These are phyloP conservation scores for Melinaea marsaeus DNA, from an alignment of 2,888 invertebrate genomes.

Conservation along the genomic window DNA sequence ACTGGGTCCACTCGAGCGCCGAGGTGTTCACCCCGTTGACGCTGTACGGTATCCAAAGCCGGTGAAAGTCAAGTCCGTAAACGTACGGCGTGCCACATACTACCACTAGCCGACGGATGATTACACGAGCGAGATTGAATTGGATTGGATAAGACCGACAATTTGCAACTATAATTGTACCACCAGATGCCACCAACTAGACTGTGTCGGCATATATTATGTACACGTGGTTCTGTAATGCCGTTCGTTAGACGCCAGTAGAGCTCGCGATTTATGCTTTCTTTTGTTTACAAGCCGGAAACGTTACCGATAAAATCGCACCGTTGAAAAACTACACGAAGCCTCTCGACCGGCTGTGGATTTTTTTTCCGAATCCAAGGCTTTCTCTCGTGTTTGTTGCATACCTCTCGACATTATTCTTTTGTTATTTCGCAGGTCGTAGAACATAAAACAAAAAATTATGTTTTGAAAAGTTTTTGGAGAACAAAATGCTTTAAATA, in stretches of 20 bases:
- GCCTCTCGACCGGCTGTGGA: slow-evolving; percentile 34
- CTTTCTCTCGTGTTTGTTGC: slow-evolving; percentile 38
- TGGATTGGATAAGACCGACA: slow-evolving; percentile 64
- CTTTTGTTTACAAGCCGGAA: slow-evolving; percentile 29
- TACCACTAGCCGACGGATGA: slow-evolving; percentile 44
- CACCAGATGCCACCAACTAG: slow-evolving; percentile 50
- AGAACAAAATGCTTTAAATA: background rate
- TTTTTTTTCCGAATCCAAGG: slow-evolving; percentile 32
- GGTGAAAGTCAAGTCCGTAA: slow-evolving; percentile 73
- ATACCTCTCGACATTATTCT: slow-evolving; percentile 37
- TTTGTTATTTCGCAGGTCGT: slow-evolving; percentile 42
- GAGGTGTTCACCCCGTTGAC: slow-evolving; percentile 70
- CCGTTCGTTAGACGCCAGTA: slow-evolving; percentile 33
- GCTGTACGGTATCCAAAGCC: slow-evolving; percentile 64
- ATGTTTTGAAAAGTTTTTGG: background rate
- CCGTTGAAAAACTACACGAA: slow-evolving; percentile 26
- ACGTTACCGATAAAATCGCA: slow-evolving; percentile 25
- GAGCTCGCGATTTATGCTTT: slow-evolving; percentile 22
- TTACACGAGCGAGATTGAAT: slow-evolving; percentile 64
- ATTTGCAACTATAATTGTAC: slow-evolving; percentile 42
- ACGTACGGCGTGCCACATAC: slow-evolving; percentile 60
- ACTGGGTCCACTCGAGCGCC: slow-evolving; percentile 61
- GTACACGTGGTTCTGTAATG: slow-evolving; percentile 27
- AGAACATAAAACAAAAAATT: background rate
- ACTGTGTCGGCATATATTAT: slow-evolving; percentile 50